Conservation (phyloP, 2,888 invertebrate species). For the Stomorhina lunata region DNA sequence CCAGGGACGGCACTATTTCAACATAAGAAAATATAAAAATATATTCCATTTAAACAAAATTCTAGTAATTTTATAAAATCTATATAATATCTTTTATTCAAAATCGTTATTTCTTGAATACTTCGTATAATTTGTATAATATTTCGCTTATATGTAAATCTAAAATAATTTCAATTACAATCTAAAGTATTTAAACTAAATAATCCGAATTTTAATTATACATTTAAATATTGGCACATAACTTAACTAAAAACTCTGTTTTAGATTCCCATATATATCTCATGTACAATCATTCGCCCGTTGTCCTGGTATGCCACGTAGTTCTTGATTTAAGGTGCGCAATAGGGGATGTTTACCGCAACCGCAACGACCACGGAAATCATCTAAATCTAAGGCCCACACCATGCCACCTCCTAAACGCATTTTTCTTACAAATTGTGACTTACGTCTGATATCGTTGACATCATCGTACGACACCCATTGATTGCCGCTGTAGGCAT, state of each 20-base stretch:
- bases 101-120: constrained; percentile 6
- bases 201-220: constrained; percentile 24
- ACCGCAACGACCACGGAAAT: constrained; percentile 85
- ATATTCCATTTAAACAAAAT: too few species aligned
- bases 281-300: constrained; percentile 80
- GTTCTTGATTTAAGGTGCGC: constrained; percentile 83
- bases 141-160: constrained; percentile 28
- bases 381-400: constrained; percentile 90
- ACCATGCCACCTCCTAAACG: constrained; percentile 87
- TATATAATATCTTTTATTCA: too few species aligned
- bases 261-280: not conserved
- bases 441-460: constrained; percentile 83
- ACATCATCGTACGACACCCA: constrained; percentile 91
- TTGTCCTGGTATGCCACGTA: constrained; percentile 80
- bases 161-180: constrained; percentile 33
- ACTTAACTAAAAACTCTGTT: constrained; percentile 37
- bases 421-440: constrained; percentile 82
- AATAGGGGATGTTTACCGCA: constrained; percentile 86
- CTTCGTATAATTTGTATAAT: not conserved
- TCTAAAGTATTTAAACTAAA: constrained; percentile 17
- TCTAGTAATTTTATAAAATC: not conserved
- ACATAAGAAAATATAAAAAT: too few species aligned
- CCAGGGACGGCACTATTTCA: too few species aligned
- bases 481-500: constrained; percentile 85
- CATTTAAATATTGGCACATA: constrained; percentile 63